Conservation (phyloP, 2,888 invertebrate genomes). For the Synergus itoensis region DNA sequence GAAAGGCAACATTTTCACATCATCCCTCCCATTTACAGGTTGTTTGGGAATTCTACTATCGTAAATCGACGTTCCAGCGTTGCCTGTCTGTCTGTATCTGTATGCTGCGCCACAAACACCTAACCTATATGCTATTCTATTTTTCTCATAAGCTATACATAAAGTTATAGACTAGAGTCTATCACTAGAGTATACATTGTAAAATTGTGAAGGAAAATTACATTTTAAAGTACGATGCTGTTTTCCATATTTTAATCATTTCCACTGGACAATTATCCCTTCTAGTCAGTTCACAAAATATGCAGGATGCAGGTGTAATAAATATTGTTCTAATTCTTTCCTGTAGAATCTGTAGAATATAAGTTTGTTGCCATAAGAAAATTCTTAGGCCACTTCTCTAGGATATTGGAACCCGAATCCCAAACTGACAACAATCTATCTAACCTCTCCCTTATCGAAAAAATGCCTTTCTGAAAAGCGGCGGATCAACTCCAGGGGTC, state of each 20-base stretch:
- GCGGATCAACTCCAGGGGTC: constrained; percentile 17
- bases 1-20: neutral
- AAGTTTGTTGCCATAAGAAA: too few species aligned
- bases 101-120: neutral
- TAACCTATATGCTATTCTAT: neutral
- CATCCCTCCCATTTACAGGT: neutral
- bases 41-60: neutral
- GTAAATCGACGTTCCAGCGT: neutral
- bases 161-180: too few species aligned
- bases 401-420: neutral
- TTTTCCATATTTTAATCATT: too few species aligned
- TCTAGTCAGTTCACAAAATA: too few species aligned
- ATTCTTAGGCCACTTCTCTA: too few species aligned
- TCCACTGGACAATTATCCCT: too few species aligned
- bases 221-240: too few species aligned
- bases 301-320: too few species aligned
- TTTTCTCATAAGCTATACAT: neutral
- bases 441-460: constrained; percentile 16
- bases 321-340: too few species aligned
- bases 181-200: too few species aligned
- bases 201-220: too few species aligned
- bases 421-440: constrained; percentile 7
- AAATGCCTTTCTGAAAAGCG: constrained; percentile 35
- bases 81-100: neutral
- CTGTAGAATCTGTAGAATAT: too few species aligned